Base-by-base conservation (phyloP, 2,113 vertebrate species). In the Engraulis encrasicolus region DNA sequence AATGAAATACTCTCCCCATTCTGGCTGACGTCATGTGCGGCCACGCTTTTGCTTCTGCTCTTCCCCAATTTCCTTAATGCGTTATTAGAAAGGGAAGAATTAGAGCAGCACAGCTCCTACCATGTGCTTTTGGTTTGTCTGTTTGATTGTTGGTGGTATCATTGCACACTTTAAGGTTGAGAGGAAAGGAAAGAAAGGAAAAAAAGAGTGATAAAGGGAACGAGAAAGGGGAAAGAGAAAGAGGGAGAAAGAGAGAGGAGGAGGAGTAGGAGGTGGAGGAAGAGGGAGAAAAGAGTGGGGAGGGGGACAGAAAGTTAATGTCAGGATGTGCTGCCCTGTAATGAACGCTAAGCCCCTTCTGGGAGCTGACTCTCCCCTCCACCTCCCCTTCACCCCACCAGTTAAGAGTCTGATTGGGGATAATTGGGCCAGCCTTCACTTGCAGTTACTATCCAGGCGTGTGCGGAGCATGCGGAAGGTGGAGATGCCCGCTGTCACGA, bases 361-460 rank as follows among this genome's bases (percentile, higher is more conserved):
- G 92, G 92, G 92, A 94, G 93, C 93, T 92, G 93, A 92, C 93
- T 92, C 91, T 89, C 81, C 85, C 90, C 83, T 31, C 92, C 85
- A n/a, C 92, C 83, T 49, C 80, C 83, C 83, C 83, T 80, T 50
- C 92, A 93, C 92, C 91, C 90, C 89, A 92, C 88, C 85, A 90
- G 92, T 94, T 93, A 92, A 91, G 89, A 93, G 91, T 92, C 93
- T 95, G 93, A 95, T 95, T 95, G 94, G 92, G 91, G 93, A 94
- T 95, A 95, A 95, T 90, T 93, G 89, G 61, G 92, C 92, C 85
- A 83, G 89, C 89, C 94, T 96, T 94, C 94, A 90, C 87, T 93
- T 91, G 88, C 91, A 93, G 92, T 95, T 95, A 94, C 91, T 89
- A 85, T 95, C 92, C 92, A 92, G 92, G 92, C 91, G 88, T 92